Conservation (phyloP, 2,797 vertebrate species). For the Phalloptychus januarius region DNA sequence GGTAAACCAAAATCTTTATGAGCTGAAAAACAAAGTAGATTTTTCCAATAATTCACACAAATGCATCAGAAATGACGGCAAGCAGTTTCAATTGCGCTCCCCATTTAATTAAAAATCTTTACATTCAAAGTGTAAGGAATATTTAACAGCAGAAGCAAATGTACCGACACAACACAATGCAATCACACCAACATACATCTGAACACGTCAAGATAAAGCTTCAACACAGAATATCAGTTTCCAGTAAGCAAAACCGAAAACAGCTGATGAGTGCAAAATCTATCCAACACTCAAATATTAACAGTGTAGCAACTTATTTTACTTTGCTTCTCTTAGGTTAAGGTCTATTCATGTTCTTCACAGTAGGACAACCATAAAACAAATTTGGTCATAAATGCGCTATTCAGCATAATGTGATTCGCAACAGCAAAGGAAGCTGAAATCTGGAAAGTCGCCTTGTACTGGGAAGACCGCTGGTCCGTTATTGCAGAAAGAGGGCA, state of each 20-base stretch:
- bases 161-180: constrained; percentile 43
- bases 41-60: not conserved
- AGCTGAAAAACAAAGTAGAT: not conserved
- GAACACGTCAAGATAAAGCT: constrained; percentile 34
- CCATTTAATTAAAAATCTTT: constrained; percentile 66
- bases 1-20: not conserved
- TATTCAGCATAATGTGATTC: constrained; percentile 42
- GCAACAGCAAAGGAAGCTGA: constrained; percentile 1
- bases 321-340: not conserved
- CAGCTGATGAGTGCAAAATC: constrained; percentile 43
- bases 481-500: constrained; percentile 49
- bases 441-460: constrained; percentile 8
- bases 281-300: constrained; percentile 9
- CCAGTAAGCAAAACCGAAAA: constrained; percentile 62
- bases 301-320: not conserved
- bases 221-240: constrained; percentile 43
- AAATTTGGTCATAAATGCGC: constrained; percentile 42
- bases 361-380: constrained; percentile 20
- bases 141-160: constrained; percentile 47
- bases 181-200: constrained; percentile 39
- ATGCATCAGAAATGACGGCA: not conserved
- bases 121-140: constrained; percentile 50
- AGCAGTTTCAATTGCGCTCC: constrained; percentile 23
- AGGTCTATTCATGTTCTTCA: not conserved
- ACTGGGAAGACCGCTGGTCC: constrained; percentile 26